Percentiles rank a stretch among this genome's conserved stretches.
phyloP scores from a whole-genome alignment of 2,888 invertebrate species.

The Panorpa germanica region DNA sequence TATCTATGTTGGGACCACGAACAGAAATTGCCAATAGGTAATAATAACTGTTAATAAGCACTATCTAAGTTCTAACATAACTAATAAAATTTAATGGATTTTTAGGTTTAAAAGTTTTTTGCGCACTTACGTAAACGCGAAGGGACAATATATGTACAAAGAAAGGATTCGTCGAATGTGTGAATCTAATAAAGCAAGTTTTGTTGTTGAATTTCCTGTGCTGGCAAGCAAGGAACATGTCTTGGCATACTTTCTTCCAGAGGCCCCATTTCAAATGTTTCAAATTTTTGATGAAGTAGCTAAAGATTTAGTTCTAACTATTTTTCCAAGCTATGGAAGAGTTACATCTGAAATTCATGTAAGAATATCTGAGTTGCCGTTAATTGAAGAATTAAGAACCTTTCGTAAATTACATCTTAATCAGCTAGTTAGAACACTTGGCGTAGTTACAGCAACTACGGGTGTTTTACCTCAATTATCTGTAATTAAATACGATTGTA shows the following conservation, averaged over 20 bases:
- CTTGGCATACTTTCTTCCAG: slow-evolving; percentile 90
- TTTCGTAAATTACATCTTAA: slow-evolving; percentile 81
- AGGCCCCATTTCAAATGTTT: slow-evolving; percentile 94
- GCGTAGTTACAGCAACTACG: slow-evolving; percentile 92
- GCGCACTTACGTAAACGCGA: slow-evolving; percentile 71
- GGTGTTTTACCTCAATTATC: slow-evolving; percentile 90
- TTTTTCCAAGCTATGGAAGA: slow-evolving; percentile 90
- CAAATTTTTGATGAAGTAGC: slow-evolving; percentile 89
- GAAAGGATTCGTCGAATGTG: slow-evolving; percentile 92
- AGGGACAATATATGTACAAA: slow-evolving; percentile 74
- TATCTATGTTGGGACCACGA: slow-evolving; percentile 83
- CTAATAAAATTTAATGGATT: slow-evolving; percentile 9
- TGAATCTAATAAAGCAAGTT: slow-evolving; percentile 74
- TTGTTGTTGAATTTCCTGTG: slow-evolving; percentile 84
- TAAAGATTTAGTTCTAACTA: slow-evolving; percentile 78
- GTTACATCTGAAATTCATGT: slow-evolving; percentile 91
- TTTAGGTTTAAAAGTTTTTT: slow-evolving; percentile 72
- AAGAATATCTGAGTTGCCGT: slow-evolving; percentile 82
- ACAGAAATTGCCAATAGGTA: slow-evolving; percentile 86
- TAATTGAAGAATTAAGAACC: slow-evolving; percentile 89
- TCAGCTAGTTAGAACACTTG: slow-evolving; percentile 81
- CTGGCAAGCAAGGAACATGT: slow-evolving; percentile 83
- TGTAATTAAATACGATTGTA: slow-evolving; percentile 93
- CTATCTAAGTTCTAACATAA: background rate
- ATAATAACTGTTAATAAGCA: background rate